These are phyloP conservation scores for Myzus persicae DNA, from an alignment of 1,140 invertebrate species.

Conservation along the genomic window DNA sequence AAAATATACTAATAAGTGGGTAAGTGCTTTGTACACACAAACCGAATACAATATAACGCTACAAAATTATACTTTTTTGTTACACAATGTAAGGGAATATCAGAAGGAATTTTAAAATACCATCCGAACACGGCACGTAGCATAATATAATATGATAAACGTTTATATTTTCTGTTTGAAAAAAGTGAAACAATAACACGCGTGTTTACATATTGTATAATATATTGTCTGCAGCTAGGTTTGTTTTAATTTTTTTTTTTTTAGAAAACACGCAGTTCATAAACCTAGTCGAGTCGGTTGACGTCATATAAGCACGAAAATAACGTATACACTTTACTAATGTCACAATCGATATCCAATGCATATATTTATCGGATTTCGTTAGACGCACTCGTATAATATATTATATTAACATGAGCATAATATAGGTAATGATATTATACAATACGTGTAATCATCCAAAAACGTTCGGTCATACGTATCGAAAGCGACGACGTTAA, in stretches of 20 bases:
- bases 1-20: neutral
- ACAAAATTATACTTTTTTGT: neutral
- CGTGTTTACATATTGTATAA: neutral
- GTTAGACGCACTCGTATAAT: neutral
- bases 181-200: neutral
- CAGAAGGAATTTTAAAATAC: neutral
- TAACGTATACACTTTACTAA: neutral
- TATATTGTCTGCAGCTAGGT: neutral
- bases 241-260: neutral
- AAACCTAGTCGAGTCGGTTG: neutral
- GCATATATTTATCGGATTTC: neutral
- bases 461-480: neutral
- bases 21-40: neutral
- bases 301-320: neutral
- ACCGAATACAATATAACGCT: neutral
- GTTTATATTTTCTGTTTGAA: neutral
- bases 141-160: neutral
- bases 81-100: neutral
- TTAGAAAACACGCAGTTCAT: neutral
- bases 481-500: neutral
- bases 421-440: no score
- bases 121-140: neutral
- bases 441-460: neutral
- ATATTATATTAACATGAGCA: neutral
- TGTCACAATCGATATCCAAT: neutral